Base-by-base conservation (phyloP, 2,113 vertebrate genomes). In the Andinoacara biseriatus region DNA sequence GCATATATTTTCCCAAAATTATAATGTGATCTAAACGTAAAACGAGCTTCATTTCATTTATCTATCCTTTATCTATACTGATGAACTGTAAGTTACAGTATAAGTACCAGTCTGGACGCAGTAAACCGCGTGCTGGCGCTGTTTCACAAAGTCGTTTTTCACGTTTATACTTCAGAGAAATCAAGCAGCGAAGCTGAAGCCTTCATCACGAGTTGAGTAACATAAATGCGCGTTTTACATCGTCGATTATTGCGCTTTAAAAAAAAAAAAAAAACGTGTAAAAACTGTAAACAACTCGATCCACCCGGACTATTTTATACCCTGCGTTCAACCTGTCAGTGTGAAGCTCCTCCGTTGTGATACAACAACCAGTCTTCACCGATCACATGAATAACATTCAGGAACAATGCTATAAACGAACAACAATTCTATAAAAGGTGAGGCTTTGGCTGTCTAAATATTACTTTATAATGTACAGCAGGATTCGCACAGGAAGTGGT, bases 291-390 rank as follows among this genome's bases (percentile, higher is more conserved):
- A 72, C 26, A n/a, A 72, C 26, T 54, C 65, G 10, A 17, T 31
- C 0, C 0, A 5, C 0, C 0, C 0, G 26, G 46, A n/a, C 10
- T 14, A 14, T 14, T n/a, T 33, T 33, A 15, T 5, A 11, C 62
- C 82, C 87, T 24, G 17, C 0, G 5, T 9, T 20, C 0, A 54
- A 52, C 2, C 52, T 82, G 57, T 29, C 60, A 82, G 87, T 69
- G 9, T 57, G 1, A 5, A 17, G 2, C 17, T n/a, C 7, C 10
- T n/a, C 26, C 20, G 18, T 9, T 57, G 10, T 61, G 7, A 2
- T 5, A n/a, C 2, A 3, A 26, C 2, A 18, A 17, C 14, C 3
- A 7, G 5, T 20, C 15, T 61, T 20, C 10, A 13, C 3, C 1
- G 18, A 4, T 77, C 4, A 40, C 24, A 29, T 20, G 35, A 7